phyloP scores from a whole-genome alignment of 2,797 vertebrate species.

The Enteromius radiatus region DNA sequence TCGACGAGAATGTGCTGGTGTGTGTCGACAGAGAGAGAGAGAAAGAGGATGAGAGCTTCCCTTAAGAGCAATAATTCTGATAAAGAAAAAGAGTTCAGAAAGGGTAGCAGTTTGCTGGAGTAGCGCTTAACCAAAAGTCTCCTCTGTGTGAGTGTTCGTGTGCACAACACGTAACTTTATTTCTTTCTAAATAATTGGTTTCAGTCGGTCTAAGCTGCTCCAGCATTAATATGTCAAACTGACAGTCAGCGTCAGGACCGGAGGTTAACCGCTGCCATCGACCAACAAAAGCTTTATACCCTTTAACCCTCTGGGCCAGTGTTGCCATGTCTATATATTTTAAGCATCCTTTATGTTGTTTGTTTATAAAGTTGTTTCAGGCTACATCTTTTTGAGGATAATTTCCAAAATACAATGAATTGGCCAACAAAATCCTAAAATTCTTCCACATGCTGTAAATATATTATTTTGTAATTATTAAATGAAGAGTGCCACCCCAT shows the following conservation, averaged over 20 bases:
- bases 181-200: constrained; percentile 27
- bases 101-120: constrained; percentile 13
- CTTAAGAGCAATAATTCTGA: constrained; percentile 34
- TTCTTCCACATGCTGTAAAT: neutral
- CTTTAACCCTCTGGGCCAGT: neutral
- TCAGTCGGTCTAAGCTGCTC: constrained; percentile 32
- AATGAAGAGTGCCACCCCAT: neutral
- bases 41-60: constrained; percentile 1
- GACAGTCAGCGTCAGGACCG: constrained; percentile 15
- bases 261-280: constrained; percentile 27
- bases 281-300: constrained; percentile 2
- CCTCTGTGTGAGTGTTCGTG: neutral
- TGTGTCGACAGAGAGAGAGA: constrained; percentile 16
- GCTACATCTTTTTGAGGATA: neutral
- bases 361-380: neutral
- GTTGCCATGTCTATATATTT: neutral
- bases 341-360: neutral
- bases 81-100: constrained; percentile 25
- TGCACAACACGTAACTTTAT: neutral
- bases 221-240: constrained; percentile 47
- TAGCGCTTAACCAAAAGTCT: constrained; percentile 21
- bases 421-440: neutral
- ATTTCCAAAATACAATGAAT: neutral
- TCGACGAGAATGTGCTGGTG: constrained; percentile 10
- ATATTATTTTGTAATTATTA: neutral